Evolutionary conservation across 2,888 invertebrate species (phyloP).

Genomic region (Ptychoptera contaminata): DNA sequence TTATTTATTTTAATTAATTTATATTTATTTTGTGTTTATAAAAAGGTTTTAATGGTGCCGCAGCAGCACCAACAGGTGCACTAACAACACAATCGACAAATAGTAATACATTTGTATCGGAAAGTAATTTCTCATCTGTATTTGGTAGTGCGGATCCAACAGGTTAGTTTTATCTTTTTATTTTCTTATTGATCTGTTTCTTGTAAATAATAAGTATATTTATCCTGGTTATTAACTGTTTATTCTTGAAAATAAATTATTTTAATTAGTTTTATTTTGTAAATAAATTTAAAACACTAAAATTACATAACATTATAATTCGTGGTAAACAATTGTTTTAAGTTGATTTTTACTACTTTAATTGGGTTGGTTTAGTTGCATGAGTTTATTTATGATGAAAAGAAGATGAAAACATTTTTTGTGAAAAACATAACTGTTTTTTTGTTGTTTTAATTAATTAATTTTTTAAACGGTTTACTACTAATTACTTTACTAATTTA

Average conservation of each 20-base stretch:
- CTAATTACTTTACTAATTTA: background rate
- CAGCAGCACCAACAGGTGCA: conserved; percentile 16
- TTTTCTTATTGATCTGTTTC: conserved; percentile 11
- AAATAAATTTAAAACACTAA: too few relatives aligned
- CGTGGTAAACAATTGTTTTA: too few relatives aligned
- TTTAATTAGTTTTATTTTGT: too few relatives aligned
- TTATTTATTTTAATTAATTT: conserved; percentile 4
- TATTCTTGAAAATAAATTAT: too few relatives aligned
- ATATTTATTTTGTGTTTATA: conserved; percentile 13
- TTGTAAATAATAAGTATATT: too few relatives aligned
- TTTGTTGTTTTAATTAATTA: conserved; percentile 1
- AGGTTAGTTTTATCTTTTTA: conserved; percentile 39
- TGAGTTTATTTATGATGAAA: too few relatives aligned
- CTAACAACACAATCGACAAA: conserved; percentile 19
- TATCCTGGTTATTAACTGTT: background rate
- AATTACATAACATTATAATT: too few relatives aligned
- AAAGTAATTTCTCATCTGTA: conserved; percentile 75
- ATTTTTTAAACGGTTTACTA: background rate
- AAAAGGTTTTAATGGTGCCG: conserved; percentile 25
- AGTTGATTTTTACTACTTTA: too few relatives aligned
- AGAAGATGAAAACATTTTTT: too few relatives aligned
- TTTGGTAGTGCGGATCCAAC: conserved; percentile 60
- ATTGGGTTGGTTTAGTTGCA: too few relatives aligned
- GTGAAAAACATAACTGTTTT: too few relatives aligned
- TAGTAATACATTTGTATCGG: conserved; percentile 58